Percentiles rank a stretch among this genome's conserved stretches.
Conservation (phyloP, 92 coral and sea anemone genomes). For the Parazoanthus atlanticus region DNA sequence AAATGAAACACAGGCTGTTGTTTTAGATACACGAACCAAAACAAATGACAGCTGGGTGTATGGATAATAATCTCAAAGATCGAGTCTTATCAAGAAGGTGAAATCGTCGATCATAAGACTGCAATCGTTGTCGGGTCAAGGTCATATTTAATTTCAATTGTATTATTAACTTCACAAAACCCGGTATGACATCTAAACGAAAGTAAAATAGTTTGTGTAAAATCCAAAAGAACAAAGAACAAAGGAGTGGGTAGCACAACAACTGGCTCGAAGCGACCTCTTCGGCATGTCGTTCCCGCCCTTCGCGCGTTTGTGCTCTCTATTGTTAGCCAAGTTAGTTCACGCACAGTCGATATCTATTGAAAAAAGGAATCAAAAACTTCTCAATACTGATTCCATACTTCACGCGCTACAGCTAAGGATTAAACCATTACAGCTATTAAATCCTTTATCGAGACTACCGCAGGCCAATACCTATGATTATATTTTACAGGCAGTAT, state of each 20-base stretch:
- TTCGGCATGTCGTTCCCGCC: constrained; percentile 14
- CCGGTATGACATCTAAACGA: constrained; percentile 28
- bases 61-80: not conserved
- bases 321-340: constrained; percentile 25
- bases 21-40: constrained; percentile 1
- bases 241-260: constrained; percentile 7
- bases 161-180: constrained; percentile 20
- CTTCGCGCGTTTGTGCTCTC: constrained; percentile 25
- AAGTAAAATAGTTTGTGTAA: constrained; percentile 12
- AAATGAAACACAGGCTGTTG: not conserved
- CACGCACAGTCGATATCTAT: constrained; percentile 39
- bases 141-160: constrained; percentile 9
- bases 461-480: constrained; percentile 45
- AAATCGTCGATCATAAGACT: constrained; percentile 1
- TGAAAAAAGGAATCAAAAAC: constrained; percentile 12
- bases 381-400: constrained; percentile 23
- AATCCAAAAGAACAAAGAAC: constrained; percentile 19
- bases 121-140: constrained; percentile 8
- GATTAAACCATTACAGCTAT: constrained; percentile 17
- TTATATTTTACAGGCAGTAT: constrained; percentile 30
- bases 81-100: not conserved
- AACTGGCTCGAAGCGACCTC: constrained; percentile 32
- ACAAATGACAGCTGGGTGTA: constrained; percentile 31
- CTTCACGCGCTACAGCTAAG: not conserved
- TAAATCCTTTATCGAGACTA: constrained; percentile 26